Base-by-base conservation (phyloP, 1,140 invertebrate genomes). In the Drosophila triauraria region DNA sequence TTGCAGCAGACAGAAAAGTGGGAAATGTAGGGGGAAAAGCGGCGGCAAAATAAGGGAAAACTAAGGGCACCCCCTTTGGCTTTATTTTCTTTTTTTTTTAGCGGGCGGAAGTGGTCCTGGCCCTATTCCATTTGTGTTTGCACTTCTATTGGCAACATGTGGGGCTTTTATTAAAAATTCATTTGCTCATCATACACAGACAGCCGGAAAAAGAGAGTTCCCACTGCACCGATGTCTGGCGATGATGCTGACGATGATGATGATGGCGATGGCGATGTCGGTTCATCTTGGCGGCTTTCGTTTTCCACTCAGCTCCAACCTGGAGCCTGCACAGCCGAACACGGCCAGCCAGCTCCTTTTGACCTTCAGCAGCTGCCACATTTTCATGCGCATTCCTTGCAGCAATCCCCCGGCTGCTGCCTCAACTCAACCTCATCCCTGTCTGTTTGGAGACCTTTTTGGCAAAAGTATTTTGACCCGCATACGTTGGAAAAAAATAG, bases 121-220 rank as follows among this genome's bases (percentile, higher is more conserved):
- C 46, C 43, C 63, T 64, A 63, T 79, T 64, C 75, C 82, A 87
- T 81, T 80, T 84, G 78, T 90, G 82, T 90, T 81, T 88, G 86
- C 85, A 72, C 81, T 88, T 65, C 81, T 81, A 88, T 88, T 88
- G 85, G 85, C 85, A 88, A 90, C 85, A 90, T 90, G 81, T 90
- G 85, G 85, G 64, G 85, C 82, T 90, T 90, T 90, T 90, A 90
- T 90, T 90, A 90, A 90, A 90, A 90, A 90, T 90, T 90, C 86
- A 90, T 90, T 90, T 90, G 84, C 84, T 83, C 65, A 83, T 87
- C 72, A 81, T 78, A 60, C 70, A 79, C 50, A 78, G 56, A 67
- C 68, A 81, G 50, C 30, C 58, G 30, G 44, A 58, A 43, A 53
- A 40, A 32, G 23, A 46, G 68, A 44, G 35, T 56, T 40, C 25